Percentiles rank a stretch among this genome's conserved stretches.
These are phyloP conservation scores for Electrophaes corylata DNA, from an alignment of 2,888 invertebrate genomes.

Conservation along the genomic window DNA sequence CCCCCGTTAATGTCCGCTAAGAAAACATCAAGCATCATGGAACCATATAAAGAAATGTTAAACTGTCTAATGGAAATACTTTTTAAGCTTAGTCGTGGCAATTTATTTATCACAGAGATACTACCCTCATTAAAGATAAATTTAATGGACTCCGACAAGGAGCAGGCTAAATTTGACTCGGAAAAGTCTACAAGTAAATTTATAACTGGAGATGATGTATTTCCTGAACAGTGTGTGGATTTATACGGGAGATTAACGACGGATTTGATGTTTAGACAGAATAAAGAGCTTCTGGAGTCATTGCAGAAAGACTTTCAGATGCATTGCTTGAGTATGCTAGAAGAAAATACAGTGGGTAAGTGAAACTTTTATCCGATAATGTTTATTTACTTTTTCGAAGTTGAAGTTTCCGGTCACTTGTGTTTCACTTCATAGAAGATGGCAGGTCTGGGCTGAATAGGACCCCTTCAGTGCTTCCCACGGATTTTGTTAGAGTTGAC, in stretches of 20 bases:
- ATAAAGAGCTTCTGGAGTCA: slow-evolving; percentile 65
- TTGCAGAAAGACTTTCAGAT: slow-evolving; percentile 71
- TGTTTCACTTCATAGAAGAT: too few relatives aligned
- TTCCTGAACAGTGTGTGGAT: slow-evolving; percentile 66
- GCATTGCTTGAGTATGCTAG: slow-evolving; percentile 65
- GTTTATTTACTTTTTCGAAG: too few relatives aligned
- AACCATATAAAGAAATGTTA: slow-evolving; percentile 64
- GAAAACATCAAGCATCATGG: slow-evolving; percentile 47
- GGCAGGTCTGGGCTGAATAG: too few relatives aligned
- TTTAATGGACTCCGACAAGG: slow-evolving; percentile 66
- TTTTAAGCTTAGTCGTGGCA: slow-evolving; percentile 75
- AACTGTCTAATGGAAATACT: slow-evolving; percentile 70
- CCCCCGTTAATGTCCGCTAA: slow-evolving; percentile 73
- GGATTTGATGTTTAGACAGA: slow-evolving; percentile 77
- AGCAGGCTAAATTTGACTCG: slow-evolving; percentile 61
- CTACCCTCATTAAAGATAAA: slow-evolving; percentile 64
- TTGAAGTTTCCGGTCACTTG: too few relatives aligned
- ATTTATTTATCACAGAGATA: slow-evolving; percentile 65
- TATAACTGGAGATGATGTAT: slow-evolving; percentile 63
- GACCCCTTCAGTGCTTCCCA: too few relatives aligned
- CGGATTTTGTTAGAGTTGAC: too few relatives aligned
- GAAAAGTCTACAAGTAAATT: slow-evolving; percentile 60
- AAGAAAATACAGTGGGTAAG: slow-evolving; percentile 71
- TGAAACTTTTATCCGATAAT: slow-evolving; percentile 38
- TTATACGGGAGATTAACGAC: slow-evolving; percentile 71